Evolutionary conservation across 2,888 invertebrate species (phyloP), one percentile per base, ranked within the genome.

Genomic region (Linyphia triangularis): DNA sequence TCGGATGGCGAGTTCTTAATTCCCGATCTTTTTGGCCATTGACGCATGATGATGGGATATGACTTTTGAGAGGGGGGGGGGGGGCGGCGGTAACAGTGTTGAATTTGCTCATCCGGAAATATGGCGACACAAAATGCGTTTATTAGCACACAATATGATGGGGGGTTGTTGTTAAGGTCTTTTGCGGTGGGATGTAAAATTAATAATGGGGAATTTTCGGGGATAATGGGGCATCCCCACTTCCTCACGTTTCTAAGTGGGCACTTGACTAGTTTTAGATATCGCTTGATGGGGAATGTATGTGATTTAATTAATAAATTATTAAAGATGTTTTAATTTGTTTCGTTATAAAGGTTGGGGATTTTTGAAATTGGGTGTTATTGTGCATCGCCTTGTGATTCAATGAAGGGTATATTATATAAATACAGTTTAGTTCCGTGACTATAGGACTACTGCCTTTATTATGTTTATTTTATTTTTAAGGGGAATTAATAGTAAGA

Each of bases 1-100:
- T 16, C 33, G 43, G 81, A 69, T 81, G 57, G 69, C 43, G 51
- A 59, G 26, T 24, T 69, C 70, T 81, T 70, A 81, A 81, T 81
- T 81, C 59, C 37, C 33, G 51, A 69, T 59, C 67, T 81, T 82
- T 82, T 72, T 72, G 57, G 61, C 37, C 63, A 26, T 24, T 30
- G 75, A 33, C 51, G 57, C 51, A 51, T 67, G 33, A 33, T n/a
- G n/a, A n/a, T n/a, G n/a, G n/a, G n/a, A n/a, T n/a, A n/a, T n/a
- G n/a, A n/a, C n/a, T n/a, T n/a, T n/a, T 24, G 43, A 28, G 28
- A 51, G 26, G 51, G 57, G 51, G 51, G 57, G n/a, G 19, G 51
- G 26, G 26, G 26, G 24, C 26, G 26, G 6, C 51, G 13, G 30
- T 26, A 16, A 51, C 16, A 43, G 70, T 43, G 70, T 51, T 26